phyloP scores from a whole-genome alignment of 2,888 invertebrate species.

The Eremobia ochroleuca region DNA sequence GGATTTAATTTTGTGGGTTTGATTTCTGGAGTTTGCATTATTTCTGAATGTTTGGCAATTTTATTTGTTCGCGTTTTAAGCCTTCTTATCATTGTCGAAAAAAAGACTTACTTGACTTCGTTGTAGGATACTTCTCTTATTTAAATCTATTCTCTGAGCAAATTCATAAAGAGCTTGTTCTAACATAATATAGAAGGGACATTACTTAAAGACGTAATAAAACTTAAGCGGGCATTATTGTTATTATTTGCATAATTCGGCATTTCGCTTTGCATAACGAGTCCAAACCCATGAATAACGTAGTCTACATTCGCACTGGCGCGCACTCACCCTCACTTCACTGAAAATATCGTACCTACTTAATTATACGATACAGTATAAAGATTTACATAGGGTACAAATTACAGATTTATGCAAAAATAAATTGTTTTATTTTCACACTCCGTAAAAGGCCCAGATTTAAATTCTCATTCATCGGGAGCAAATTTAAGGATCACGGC shows the following conservation, averaged over 20 bases:
- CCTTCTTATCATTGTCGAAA: not conserved
- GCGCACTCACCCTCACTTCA: slow-evolving; percentile 68
- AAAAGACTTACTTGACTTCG: not conserved
- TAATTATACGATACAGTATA: slow-evolving; percentile 49
- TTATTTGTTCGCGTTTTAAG: not conserved
- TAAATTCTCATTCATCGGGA: slow-evolving; percentile 38
- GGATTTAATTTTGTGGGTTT: slow-evolving; percentile 36
- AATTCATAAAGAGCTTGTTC: slow-evolving; percentile 55
- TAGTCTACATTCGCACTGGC: slow-evolving; percentile 73
- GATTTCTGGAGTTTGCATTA: slow-evolving; percentile 26
- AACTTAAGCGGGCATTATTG: slow-evolving; percentile 79
- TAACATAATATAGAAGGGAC: slow-evolving; percentile 67
- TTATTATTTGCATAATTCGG: slow-evolving; percentile 84
- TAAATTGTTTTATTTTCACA: slow-evolving; percentile 31
- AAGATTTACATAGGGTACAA: slow-evolving; percentile 49
- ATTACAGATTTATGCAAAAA: slow-evolving; percentile 55
- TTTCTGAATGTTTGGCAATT: not conserved
- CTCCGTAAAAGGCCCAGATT: slow-evolving; percentile 34
- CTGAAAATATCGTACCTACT: slow-evolving; percentile 55
- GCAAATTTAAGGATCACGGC: slow-evolving; percentile 42
- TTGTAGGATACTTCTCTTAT: not conserved
- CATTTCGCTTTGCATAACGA: slow-evolving; percentile 83
- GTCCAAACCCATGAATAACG: slow-evolving; percentile 80
- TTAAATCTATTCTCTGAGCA: not conserved
- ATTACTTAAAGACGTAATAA: slow-evolving; percentile 74